Base-by-base conservation (phyloP, 2,113 vertebrate species). In the Scomber colias region DNA sequence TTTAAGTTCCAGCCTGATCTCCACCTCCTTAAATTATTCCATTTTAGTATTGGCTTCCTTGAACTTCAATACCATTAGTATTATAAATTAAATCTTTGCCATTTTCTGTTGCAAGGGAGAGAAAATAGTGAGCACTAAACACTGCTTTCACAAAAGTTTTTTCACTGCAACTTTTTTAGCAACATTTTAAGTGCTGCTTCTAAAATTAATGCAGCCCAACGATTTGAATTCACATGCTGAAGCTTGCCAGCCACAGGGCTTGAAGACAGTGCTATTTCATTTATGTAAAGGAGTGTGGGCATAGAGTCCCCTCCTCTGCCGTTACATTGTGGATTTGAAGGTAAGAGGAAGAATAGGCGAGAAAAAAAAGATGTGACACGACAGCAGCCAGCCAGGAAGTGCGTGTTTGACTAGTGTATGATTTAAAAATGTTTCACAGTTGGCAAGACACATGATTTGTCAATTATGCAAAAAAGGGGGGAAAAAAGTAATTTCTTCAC, bases 391-490 rank as follows among this genome's bases (percentile, higher is more conserved):
- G 66, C 2, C 4, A 55, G 62, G 68, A 81, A 71, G 61, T 53
- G 45, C 24, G 72, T 66, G 57, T 87, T 46, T 71, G 74, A 84
- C 63, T 62, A n/a, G 46, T 63, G 57, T 81, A 40, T 82, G 71
- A 88, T 90, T 90, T 90, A 81, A 77, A 27, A 84, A 83, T 44
- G 61, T 85, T 71, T 85, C 65, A 76, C 71, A 65, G 49, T 51
- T n/a, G 62, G 80, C 66, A 50, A 72, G 77, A 75, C 1, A 16
- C 59, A 50, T 59, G 4, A 87, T 90, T 89, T 86, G 70, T 84
- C 80, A 82, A 3, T 54, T 75, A 80, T 59, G 9, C 1, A 13
- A 5, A 64, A 6, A 35, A 35, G 21, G 1, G 7, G 2, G 48
- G 5, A 35, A 35, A 77, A 81, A 10, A 15, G 35, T 64, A 35